These are phyloP conservation scores for Chaunax sp. DNA, from an alignment of 2,797 vertebrate genomes.

Conservation along the genomic window DNA sequence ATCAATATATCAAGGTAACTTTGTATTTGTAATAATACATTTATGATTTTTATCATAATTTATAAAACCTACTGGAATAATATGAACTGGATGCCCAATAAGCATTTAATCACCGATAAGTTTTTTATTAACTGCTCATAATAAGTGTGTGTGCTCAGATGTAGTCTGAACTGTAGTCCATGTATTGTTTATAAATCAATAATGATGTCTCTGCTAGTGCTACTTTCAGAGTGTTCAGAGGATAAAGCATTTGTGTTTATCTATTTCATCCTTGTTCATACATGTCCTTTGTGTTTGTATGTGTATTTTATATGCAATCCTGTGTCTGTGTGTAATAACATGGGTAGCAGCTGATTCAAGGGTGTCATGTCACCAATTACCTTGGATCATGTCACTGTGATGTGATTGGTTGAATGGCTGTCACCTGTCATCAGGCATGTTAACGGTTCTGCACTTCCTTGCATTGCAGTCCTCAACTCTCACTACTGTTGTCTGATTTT, in stretches of 20 bases:
- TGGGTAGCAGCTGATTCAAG: slow-evolving; percentile 58
- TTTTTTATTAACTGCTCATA: too few species aligned
- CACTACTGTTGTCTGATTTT: slow-evolving; percentile 1
- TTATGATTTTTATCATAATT: too few species aligned
- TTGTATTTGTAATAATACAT: too few species aligned
- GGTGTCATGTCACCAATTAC: slow-evolving; percentile 70
- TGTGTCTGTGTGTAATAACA: background rate
- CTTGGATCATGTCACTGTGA: slow-evolving; percentile 69
- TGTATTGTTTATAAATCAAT: too few species aligned
- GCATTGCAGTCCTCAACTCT: slow-evolving; percentile 1
- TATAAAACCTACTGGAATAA: too few species aligned
- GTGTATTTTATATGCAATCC: background rate
- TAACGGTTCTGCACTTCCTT: background rate
- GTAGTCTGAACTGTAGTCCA: too few species aligned
- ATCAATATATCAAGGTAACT: too few species aligned
- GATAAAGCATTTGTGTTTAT: background rate
- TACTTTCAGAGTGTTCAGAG: background rate
- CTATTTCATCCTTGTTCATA: background rate
- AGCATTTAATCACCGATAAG: too few species aligned
- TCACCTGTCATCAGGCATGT: slow-evolving; percentile 41
- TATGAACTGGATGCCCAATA: too few species aligned
- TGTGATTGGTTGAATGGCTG: slow-evolving; percentile 62
- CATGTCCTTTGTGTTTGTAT: background rate
- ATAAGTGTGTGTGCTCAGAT: too few species aligned
- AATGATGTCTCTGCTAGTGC: too few species aligned